phyloP scores from a whole-genome alignment of 2,888 invertebrate species.

The Drosophila aldrichi region DNA sequence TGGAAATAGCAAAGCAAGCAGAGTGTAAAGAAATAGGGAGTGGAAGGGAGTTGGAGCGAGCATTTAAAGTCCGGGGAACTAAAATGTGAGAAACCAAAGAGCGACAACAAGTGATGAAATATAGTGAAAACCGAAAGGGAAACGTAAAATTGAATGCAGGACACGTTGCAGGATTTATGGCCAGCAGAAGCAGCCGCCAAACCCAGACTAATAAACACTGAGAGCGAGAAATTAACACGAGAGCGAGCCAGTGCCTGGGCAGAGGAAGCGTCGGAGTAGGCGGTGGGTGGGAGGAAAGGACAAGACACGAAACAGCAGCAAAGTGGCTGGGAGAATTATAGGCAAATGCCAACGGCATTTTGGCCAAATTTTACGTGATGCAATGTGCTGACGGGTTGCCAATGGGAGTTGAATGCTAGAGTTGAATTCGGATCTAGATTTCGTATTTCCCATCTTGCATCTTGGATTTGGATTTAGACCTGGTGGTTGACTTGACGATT shows the following conservation, averaged over 20 bases:
- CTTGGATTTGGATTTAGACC: conserved; percentile 9
- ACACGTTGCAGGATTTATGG: conserved; percentile 74
- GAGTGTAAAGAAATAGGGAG: neutral
- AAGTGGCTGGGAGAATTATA: conserved; percentile 54
- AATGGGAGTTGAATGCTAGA: conserved; percentile 13
- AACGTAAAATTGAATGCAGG: conserved; percentile 67
- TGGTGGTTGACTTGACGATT: conserved; percentile 46
- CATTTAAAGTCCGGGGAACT: conserved; percentile 27
- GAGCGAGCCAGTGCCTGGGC: neutral
- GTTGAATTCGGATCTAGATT: conserved; percentile 19
- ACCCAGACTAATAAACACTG: conserved; percentile 69
- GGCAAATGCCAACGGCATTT: conserved; percentile 49
- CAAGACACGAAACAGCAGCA: conserved; percentile 13
- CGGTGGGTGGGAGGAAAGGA: neutral
- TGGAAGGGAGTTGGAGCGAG: neutral
- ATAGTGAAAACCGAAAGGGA: conserved; percentile 26
- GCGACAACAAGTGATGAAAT: conserved; percentile 18
- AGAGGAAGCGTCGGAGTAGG: neutral
- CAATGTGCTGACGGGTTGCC: conserved; percentile 38
- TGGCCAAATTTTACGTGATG: conserved; percentile 56
- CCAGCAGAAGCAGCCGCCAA: conserved; percentile 60
- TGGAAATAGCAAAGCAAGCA: neutral
- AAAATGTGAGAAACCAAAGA: conserved; percentile 27
- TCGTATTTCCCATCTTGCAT: neutral
- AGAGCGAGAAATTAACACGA: conserved; percentile 50